phyloP scores from a whole-genome alignment of 2,113 vertebrate species.

The Speoplatyrhinus poulsoni region DNA sequence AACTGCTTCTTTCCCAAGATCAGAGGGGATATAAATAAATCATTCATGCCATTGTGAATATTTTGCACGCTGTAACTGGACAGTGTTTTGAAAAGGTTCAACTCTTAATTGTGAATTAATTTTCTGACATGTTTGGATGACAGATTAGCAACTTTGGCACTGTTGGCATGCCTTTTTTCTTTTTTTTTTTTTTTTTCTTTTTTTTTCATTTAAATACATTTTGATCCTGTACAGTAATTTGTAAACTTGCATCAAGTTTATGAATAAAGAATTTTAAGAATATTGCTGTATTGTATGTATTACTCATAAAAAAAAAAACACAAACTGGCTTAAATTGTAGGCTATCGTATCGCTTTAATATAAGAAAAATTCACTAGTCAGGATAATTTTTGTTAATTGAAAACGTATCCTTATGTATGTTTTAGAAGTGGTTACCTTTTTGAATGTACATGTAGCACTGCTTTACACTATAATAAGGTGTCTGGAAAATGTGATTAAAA shows the following conservation, averaged over 20 bases:
- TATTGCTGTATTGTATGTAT: conserved; percentile 31
- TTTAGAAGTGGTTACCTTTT: too few species aligned
- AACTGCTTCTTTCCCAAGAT: conserved; percentile 18
- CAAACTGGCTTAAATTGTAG: neutral
- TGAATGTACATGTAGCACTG: too few species aligned
- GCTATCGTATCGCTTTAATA: too few species aligned
- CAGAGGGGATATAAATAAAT: conserved; percentile 15
- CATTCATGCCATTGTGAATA: conserved; percentile 37
- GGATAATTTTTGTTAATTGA: too few species aligned
- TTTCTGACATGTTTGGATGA: conserved; percentile 33
- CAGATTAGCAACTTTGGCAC: conserved; percentile 26
- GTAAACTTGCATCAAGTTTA: conserved; percentile 88
- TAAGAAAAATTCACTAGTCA: too few species aligned
- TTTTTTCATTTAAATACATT: conserved; percentile 66
- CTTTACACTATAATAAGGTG: too few species aligned
- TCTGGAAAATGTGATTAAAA: too few species aligned
- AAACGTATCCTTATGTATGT: too few species aligned
- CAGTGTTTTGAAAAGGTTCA: conserved; percentile 39
- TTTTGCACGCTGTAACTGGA: conserved; percentile 57
- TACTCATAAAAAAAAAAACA: neutral
- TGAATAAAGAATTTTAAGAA: conserved; percentile 85
- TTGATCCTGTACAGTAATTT: conserved; percentile 55
- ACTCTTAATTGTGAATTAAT: conserved; percentile 35
- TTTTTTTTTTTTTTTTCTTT: conserved; percentile 36
- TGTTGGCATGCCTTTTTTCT: conserved; percentile 44